Evolutionary conservation across 2,797 vertebrate species (phyloP).

Genomic region (Gambelia wislizenii): DNA sequence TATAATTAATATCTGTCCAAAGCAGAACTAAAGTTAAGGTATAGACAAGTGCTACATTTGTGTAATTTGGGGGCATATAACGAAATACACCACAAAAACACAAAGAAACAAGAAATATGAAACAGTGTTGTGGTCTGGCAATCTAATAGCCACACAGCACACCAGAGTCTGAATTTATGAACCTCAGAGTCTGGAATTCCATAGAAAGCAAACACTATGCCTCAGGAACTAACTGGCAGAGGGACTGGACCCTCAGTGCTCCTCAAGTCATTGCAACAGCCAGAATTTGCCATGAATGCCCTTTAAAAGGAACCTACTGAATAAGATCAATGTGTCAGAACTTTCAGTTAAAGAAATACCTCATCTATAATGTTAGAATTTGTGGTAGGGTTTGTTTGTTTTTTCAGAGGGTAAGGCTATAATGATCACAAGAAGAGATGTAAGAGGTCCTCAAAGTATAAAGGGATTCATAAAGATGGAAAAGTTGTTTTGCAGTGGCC

Average conservation of each 20-base stretch:
- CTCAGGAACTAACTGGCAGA: background rate
- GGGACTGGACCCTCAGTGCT: background rate
- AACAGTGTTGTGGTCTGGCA: background rate
- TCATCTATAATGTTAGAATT: background rate
- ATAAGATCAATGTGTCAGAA: background rate
- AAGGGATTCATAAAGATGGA: background rate
- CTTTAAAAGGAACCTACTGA: background rate
- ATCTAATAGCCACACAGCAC: background rate
- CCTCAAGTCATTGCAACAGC: background rate
- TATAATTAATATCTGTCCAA: accelerated
- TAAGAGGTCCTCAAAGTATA: background rate
- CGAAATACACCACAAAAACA: background rate
- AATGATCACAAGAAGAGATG: background rate
- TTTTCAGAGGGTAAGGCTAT: background rate
- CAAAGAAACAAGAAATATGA: background rate
- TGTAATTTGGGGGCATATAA: background rate
- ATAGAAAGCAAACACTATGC: background rate
- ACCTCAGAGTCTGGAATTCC: background rate
- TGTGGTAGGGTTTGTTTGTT: too few species aligned
- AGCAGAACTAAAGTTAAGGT: background rate
- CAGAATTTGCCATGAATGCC: background rate
- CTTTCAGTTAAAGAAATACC: background rate
- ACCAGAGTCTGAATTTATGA: background rate
- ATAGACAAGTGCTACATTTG: background rate
- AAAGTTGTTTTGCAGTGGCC: background rate